Evolutionary conservation across 1,140 invertebrate genomes (phyloP), one percentile per base, ranked within the genome.

Genomic region (Calephelis virginiensis): DNA sequence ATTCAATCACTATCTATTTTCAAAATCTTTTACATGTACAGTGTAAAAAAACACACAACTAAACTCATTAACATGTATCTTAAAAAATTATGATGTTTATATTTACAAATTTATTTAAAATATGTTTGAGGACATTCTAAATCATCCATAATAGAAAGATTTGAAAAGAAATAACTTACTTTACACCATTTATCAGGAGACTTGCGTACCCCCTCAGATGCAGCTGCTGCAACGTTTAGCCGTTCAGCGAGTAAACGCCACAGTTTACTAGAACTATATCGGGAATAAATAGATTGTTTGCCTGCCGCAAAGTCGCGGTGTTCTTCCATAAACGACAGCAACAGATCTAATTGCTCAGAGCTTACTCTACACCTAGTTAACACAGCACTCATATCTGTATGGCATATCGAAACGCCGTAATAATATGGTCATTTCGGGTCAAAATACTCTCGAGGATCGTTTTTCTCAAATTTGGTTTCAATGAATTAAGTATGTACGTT

Each of bases 301-400:
- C 84, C 83, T n/a, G 86, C 83, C 4, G 88, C 88, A 47, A 90
- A 90, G 40, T 89, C 88, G 9, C 79, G 83, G 64, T 90, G 86
- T 66, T 90, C 88, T 82, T 90, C 88, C 88, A 90, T 90, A 85
- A 90, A 90, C 62, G 81, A 81, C 13, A 90, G 60, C 43, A 90
- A 72, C 63, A 85, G 47, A 67, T 90, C 84, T 46, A 87, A 65
- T 77, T 90, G 88, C 69, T 90, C 88, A 28, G 79, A 73, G 71
- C 87, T 90, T 61, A 90, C 86, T 78, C 84, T 83, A 73, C 82
- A 77, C 49, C 85, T 80, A 56, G 78, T 80, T 65, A 86, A 71
- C 49, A 78, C 79, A 37, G 75, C 75, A 75, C 80, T 88, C 85
- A 88, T 88, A 59, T 59, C 53, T 59, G 28, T 17, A 59, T 37